Percentiles rank a stretch among this genome's conserved stretches.
Evolutionary conservation across 92 coral and sea anemone genomes (phyloP).

Genomic region (Porites lobata): DNA sequence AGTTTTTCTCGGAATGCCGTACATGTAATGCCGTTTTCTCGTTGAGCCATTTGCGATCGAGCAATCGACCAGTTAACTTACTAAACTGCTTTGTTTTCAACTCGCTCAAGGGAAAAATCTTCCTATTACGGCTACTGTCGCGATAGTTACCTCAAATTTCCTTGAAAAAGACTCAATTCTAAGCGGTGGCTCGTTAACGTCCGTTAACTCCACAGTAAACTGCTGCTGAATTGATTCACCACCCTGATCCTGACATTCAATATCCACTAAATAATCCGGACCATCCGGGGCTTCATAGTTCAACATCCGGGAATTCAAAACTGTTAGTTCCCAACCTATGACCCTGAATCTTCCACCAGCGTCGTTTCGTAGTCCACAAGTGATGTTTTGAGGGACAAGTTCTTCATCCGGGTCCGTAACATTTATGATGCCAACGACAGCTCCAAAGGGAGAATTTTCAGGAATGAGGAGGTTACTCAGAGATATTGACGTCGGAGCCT

Average conservation of each 20-base stretch:
- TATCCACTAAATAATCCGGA: slow-evolving; percentile 59
- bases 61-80: too few species aligned
- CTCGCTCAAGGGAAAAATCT: too few species aligned
- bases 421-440: slow-evolving; percentile 57
- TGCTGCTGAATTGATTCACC: slow-evolving; percentile 68
- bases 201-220: slow-evolving; percentile 45
- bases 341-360: slow-evolving; percentile 79
- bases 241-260: slow-evolving; percentile 80
- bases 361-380: slow-evolving; percentile 73
- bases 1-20: too few species aligned
- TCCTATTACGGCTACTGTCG: background rate
- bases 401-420: slow-evolving; percentile 75
- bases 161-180: slow-evolving; percentile 54
- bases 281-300: slow-evolving; percentile 70
- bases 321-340: slow-evolving; percentile 56
- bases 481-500: slow-evolving; percentile 70
- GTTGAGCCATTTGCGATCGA: too few species aligned
- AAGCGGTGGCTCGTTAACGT: slow-evolving; percentile 65
- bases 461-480: slow-evolving; percentile 50
- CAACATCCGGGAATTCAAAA: slow-evolving; percentile 66
- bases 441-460: slow-evolving; percentile 69
- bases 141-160: slow-evolving; percentile 42
- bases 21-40: too few species aligned
- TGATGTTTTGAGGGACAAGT: slow-evolving; percentile 56
- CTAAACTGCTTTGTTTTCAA: background rate